These are phyloP conservation scores for Orthonychiurus folsomi DNA, from an alignment of 2,888 invertebrate species.

Conservation along the genomic window DNA sequence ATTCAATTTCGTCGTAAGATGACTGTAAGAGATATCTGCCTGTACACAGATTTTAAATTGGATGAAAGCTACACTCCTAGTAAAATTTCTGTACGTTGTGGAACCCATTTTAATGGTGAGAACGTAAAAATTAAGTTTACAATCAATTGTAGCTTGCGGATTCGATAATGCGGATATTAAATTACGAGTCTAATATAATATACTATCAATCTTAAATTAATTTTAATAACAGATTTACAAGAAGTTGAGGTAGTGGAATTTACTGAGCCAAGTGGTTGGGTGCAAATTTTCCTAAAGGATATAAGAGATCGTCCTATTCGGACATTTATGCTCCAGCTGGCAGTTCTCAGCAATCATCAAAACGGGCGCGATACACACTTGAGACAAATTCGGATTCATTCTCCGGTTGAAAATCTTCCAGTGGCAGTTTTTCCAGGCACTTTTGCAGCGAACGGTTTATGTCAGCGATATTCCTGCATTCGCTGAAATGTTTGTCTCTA, in stretches of 20 bases:
- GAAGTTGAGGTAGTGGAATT: conserved; percentile 90
- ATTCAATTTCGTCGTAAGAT: conserved; percentile 93
- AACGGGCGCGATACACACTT: conserved; percentile 98
- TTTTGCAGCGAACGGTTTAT: conserved; percentile 72
- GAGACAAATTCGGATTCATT: conserved; percentile 91
- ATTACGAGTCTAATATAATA: neutral
- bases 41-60: conserved; percentile 94
- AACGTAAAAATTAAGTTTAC: conserved; percentile 44
- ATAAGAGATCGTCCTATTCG: conserved; percentile 71
- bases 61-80: conserved; percentile 99
- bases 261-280: conserved; percentile 94
- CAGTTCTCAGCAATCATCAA: conserved; percentile 95
- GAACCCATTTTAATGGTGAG: conserved; percentile 94
- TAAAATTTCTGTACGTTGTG: conserved; percentile 82
- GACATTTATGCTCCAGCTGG: conserved; percentile 94
- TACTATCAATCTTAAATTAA: neutral
- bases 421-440: conserved; percentile 51
- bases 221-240: too few species aligned
- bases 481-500: too few species aligned
- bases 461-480: conserved; percentile 71
- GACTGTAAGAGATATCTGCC: conserved; percentile 86
- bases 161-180: neutral
- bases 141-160: too few species aligned
- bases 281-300: conserved; percentile 49
- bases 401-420: conserved; percentile 54